Conservation (phyloP, 2,113 vertebrate species). For the Aspiorhynchus laticeps region DNA sequence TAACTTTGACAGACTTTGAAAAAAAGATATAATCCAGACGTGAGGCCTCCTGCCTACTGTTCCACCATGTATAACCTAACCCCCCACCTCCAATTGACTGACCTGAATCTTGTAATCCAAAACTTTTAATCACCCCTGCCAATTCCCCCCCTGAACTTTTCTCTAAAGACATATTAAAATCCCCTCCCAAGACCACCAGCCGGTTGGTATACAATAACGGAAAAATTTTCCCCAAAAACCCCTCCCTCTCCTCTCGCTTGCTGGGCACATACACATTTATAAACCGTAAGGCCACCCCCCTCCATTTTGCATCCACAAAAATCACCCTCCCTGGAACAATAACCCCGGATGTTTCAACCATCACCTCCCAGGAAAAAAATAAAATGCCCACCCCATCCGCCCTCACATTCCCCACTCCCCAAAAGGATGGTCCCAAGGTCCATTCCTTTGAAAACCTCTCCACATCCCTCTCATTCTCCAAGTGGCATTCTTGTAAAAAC, state of each 20-base stretch:
- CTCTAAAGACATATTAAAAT: background rate
- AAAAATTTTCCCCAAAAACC: background rate
- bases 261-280: background rate
- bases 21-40: background rate
- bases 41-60: background rate
- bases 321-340: background rate
- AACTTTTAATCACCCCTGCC: background rate
- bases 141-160: background rate
- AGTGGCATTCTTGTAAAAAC: background rate
- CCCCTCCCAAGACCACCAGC: background rate
- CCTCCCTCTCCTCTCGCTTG: background rate
- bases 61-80: background rate
- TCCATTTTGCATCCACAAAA: background rate
- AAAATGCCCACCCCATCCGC: conserved; percentile 16
- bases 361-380: background rate
- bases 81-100: background rate
- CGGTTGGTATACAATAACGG: background rate
- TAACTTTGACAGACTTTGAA: too few relatives aligned
- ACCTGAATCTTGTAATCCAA: background rate
- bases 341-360: background rate
- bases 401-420: background rate
- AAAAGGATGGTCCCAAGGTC: background rate
- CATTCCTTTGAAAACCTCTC: background rate
- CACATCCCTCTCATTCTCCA: background rate
- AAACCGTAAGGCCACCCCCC: background rate